Percentiles rank a stretch among this genome's conserved stretches.
Conservation (phyloP, 2,797 vertebrate genomes). For the Euthynnus affinis region DNA sequence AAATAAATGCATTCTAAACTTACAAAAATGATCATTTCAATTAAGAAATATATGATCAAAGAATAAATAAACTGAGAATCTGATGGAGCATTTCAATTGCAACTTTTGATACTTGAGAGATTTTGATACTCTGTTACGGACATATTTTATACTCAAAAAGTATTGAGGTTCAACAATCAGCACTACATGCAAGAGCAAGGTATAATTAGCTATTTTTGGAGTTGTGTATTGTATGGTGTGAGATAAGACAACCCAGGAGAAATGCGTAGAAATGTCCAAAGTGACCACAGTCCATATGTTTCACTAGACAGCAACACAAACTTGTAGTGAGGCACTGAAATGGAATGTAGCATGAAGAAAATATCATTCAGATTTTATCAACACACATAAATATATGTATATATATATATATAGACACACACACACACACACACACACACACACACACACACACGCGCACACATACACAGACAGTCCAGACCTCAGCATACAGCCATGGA, state of each 20-base stretch:
- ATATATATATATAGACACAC: neutral
- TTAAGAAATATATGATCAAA: neutral
- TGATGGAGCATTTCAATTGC: neutral
- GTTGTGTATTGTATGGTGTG: neutral
- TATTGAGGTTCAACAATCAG: neutral
- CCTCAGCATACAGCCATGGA: slow-evolving; percentile 48
- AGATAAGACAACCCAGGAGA: slow-evolving; percentile 6
- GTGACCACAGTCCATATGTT: neutral
- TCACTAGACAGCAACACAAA: slow-evolving; percentile 14
- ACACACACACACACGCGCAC: too few relatives aligned
- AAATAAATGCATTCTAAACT: slow-evolving; percentile 4
- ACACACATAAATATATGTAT: slow-evolving; percentile 7
- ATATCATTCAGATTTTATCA: slow-evolving; percentile 38
- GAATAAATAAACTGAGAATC: neutral
- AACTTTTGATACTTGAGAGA: too few relatives aligned
- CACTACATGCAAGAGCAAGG: neutral
- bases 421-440: slow-evolving; percentile 7
- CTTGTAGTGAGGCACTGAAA: neutral
- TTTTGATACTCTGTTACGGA: too few relatives aligned
- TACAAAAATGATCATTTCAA: neutral
- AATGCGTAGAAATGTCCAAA: neutral
- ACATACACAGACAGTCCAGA: too few relatives aligned
- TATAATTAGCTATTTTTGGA: slow-evolving; percentile 7
- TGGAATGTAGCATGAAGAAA: slow-evolving; percentile 46
- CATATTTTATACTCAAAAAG: too few relatives aligned